Base-by-base conservation (phyloP, 2,797 vertebrate genomes). In the Dendrocincla tyrannina region DNA sequence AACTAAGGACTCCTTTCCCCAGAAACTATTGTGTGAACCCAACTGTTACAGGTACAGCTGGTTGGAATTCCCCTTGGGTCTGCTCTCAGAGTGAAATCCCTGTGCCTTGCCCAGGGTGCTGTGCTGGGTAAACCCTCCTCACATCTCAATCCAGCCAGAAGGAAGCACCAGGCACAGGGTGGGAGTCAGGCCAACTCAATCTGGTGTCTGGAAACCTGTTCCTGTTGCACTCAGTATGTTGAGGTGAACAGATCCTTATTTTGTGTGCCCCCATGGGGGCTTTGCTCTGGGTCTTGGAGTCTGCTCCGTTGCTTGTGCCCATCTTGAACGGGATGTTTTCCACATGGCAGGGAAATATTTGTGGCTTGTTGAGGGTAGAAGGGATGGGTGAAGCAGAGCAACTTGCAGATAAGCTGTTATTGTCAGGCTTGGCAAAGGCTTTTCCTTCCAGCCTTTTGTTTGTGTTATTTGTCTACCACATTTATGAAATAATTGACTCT, bases 291-390 rank as follows among this genome's bases (percentile, higher is more conserved):
- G 44, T 33, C 20, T 2, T 11, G 28, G 53, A 47, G 10, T 37
- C 33, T 44, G 37, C 64, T 88, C 30, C 55, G 41, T 25, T 41
- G 10, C 35, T 68, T 8, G 0, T 4, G 12, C 41, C 63, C 7
- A 0, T 70, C 63, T 35, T 32, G 37, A 25, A n/a, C 0, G 24
- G 76, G 33, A 13, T n/a, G n/a, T 30, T 28, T 32, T 53, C 67
- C 30, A 22, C 0, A 0, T 47, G 83, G 8, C 27, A 35, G 27
- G 11, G 20, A 27, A 9, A 5, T 33, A 11, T 7, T 39, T 0
- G 0, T 75, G 41, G 46, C 19, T 81, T 17, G 10, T 5, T 42
- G 56, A 75, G 46, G n/a, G 17, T 7, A 4, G 24, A 15, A 91
- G 52, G 41, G 60, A 33, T 33, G 44, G 41, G 20, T 49, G 52